Percentiles rank a stretch among this genome's conserved stretches.
These are phyloP conservation scores for Atrina japonica DNA, from an alignment of 2,888 invertebrate species.

Conservation along the genomic window DNA sequence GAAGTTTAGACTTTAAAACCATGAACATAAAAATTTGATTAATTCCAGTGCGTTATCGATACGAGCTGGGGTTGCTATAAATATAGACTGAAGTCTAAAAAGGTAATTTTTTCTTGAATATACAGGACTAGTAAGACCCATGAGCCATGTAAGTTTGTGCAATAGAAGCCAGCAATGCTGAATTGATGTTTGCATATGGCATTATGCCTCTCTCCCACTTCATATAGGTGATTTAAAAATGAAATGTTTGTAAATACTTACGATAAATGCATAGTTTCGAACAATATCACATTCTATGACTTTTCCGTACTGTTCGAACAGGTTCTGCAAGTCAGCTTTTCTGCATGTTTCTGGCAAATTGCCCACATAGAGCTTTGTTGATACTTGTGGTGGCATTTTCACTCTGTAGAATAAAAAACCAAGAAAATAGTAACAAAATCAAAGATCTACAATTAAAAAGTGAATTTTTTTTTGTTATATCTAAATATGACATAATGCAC, in stretches of 20 bases:
- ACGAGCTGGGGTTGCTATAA: too few species aligned
- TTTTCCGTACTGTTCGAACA: conserved; percentile 75
- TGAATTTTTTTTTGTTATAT: neutral
- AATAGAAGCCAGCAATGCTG: too few species aligned
- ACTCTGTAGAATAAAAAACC: neutral
- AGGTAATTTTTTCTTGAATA: too few species aligned
- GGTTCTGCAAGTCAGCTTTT: conserved; percentile 65
- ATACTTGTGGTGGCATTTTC: conserved; percentile 47
- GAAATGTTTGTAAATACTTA: conserved; percentile 59
- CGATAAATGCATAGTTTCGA: conserved; percentile 79
- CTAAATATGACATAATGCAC: neutral
- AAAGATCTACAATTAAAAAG: neutral
- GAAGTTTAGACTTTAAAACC: too few species aligned
- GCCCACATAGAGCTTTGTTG: conserved; percentile 77
- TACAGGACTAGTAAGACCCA: too few species aligned
- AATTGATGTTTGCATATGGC: too few species aligned
- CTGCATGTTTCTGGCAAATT: conserved; percentile 73
- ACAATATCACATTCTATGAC: conserved; percentile 78
- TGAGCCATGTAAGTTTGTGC: too few species aligned
- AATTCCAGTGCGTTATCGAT: too few species aligned
- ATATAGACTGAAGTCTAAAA: too few species aligned
- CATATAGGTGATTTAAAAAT: too few species aligned
- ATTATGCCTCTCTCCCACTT: too few species aligned
- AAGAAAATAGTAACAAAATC: neutral
- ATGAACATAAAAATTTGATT: too few species aligned